phyloP scores from a whole-genome alignment of 2,797 vertebrate genomes.

The Coracias cyanogaster region DNA sequence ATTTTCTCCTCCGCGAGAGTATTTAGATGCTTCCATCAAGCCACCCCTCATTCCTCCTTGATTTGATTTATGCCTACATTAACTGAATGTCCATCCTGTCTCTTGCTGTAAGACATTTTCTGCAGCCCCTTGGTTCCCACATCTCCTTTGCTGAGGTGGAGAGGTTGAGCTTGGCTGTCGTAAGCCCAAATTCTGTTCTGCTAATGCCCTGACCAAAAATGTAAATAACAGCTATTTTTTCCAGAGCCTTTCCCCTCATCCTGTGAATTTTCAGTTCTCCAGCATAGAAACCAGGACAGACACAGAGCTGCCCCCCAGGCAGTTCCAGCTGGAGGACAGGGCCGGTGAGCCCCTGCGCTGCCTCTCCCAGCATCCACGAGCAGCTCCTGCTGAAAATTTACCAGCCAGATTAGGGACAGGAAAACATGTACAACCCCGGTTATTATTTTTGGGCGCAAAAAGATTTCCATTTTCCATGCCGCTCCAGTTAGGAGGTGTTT shows the following conservation, averaged over 20 bases:
- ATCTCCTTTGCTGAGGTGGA: background rate
- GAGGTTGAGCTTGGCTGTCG: background rate
- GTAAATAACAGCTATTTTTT: background rate
- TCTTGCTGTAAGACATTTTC: background rate
- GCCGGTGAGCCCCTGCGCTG: background rate
- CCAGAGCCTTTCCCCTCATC: background rate
- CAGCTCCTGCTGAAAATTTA: background rate
- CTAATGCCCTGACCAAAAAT: background rate
- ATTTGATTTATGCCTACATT: background rate
- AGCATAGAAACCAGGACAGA: background rate
- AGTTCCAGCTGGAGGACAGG: background rate
- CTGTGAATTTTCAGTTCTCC: background rate
- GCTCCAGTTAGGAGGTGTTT: background rate
- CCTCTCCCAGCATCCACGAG: background rate
- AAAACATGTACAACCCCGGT: background rate
- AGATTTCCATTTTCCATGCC: background rate
- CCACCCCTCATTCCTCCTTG: background rate
- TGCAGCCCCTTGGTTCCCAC: background rate
- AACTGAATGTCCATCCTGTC: background rate
- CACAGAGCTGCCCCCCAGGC: background rate
- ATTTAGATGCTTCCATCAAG: background rate
- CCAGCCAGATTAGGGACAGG: background rate
- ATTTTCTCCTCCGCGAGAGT: background rate
- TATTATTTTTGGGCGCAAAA: slow-evolving; percentile 30
- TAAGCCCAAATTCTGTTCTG: background rate